Percentiles rank a stretch among this genome's conserved stretches.
Evolutionary conservation across 2,888 invertebrate genomes (phyloP).

Genomic region (Eupithecia inturbata): DNA sequence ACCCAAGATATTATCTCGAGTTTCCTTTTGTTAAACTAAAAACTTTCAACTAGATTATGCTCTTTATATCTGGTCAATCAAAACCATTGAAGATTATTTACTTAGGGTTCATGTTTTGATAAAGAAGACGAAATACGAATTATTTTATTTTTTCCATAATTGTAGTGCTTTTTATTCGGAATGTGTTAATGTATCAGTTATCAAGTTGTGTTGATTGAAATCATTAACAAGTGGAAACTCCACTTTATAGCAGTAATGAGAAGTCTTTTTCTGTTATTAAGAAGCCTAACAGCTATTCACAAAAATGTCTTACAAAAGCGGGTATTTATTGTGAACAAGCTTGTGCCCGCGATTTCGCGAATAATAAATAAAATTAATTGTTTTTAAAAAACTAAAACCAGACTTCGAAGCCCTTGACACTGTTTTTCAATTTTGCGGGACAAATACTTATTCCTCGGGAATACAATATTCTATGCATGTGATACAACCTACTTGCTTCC

Average conservation of each 20-base stretch:
- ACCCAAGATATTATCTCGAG: neutral
- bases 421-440: too few relatives aligned
- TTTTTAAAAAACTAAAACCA: too few relatives aligned
- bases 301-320: too few relatives aligned
- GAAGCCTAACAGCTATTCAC: neutral
- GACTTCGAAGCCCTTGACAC: too few relatives aligned
- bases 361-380: too few relatives aligned
- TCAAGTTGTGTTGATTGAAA: neutral
- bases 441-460: too few relatives aligned
- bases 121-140: neutral
- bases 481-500: too few relatives aligned
- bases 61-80: neutral
- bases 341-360: too few relatives aligned
- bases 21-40: neutral
- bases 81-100: neutral
- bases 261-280: neutral
- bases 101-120: neutral
- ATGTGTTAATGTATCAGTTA: neutral
- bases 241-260: neutral
- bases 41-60: neutral
- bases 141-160: neutral
- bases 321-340: too few relatives aligned
- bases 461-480: too few relatives aligned
- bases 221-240: neutral
- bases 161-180: neutral